Percentiles rank a stretch among this genome's conserved stretches.
Conservation (phyloP, 2,888 invertebrate species). For the Drosophila cracens region DNA sequence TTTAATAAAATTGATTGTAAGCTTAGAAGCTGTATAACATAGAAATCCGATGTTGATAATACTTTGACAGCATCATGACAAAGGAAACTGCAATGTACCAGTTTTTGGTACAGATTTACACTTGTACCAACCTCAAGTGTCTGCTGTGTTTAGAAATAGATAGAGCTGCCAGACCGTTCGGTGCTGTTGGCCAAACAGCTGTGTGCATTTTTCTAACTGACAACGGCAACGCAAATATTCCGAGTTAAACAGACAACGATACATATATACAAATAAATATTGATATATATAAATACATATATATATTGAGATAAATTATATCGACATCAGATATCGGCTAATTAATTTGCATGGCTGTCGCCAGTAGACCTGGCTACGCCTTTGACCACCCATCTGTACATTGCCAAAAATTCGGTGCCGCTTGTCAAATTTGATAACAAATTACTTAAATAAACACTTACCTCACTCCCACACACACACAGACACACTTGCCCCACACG, state of each 20-base stretch:
- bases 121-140: neutral
- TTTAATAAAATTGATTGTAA: neutral
- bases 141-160: neutral
- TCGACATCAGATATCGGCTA: conserved; percentile 15
- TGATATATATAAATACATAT: neutral
- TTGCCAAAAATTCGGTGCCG: neutral
- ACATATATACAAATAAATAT: conserved; percentile 10
- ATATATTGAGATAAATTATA: neutral
- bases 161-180: conserved; percentile 20
- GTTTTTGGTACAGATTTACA: neutral
- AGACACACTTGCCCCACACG: neutral
- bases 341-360: conserved; percentile 32
- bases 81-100: neutral
- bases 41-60: neutral
- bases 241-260: neutral
- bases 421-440: conserved; percentile 29
- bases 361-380: neutral
- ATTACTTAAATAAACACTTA: conserved; percentile 31
- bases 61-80: neutral
- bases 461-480: neutral
- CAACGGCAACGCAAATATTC: neutral
- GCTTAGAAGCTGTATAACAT: neutral
- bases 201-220: conserved; percentile 1
- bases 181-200: conserved; percentile 19
- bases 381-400: neutral